Conservation (phyloP, 2,113 vertebrate species). For the Solenodon paradoxus region DNA sequence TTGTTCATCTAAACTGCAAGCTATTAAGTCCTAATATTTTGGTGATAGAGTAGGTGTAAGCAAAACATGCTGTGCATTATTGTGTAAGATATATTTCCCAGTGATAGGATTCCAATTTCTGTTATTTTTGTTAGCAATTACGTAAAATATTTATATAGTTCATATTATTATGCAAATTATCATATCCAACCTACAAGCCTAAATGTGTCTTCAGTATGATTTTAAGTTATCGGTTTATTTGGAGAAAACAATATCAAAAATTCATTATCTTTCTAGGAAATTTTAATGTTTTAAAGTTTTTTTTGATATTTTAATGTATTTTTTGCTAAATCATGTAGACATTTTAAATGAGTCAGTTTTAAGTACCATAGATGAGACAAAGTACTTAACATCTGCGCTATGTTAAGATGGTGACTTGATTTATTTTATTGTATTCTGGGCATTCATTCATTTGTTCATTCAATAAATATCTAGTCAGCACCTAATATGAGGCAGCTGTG, state of each 20-base stretch:
- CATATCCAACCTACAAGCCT: neutral
- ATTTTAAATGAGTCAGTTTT: constrained; percentile 11
- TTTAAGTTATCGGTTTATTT: neutral
- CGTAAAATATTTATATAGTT: rapidly evolving
- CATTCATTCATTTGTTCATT: neutral
- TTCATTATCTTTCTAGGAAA: neutral
- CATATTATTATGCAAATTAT: neutral
- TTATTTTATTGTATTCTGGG: neutral
- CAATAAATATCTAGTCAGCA: neutral
- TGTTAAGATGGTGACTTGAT: neutral
- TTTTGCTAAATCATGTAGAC: neutral
- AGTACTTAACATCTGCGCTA: neutral
- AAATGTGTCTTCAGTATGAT: neutral
- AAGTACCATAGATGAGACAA: neutral
- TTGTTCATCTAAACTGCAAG: neutral
- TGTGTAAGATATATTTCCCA: neutral
- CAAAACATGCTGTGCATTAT: neutral
- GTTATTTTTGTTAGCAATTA: neutral
- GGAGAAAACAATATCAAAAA: neutral
- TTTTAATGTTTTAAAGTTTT: neutral
- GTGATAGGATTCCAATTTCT: rapidly evolving
- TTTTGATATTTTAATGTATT: no score
- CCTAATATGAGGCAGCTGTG: neutral
- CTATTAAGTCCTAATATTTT: neutral
- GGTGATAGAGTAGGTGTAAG: neutral